Percentiles rank a stretch among this genome's conserved stretches.
Conservation (phyloP, 2,797 vertebrate genomes). For the Spea hammondii region DNA sequence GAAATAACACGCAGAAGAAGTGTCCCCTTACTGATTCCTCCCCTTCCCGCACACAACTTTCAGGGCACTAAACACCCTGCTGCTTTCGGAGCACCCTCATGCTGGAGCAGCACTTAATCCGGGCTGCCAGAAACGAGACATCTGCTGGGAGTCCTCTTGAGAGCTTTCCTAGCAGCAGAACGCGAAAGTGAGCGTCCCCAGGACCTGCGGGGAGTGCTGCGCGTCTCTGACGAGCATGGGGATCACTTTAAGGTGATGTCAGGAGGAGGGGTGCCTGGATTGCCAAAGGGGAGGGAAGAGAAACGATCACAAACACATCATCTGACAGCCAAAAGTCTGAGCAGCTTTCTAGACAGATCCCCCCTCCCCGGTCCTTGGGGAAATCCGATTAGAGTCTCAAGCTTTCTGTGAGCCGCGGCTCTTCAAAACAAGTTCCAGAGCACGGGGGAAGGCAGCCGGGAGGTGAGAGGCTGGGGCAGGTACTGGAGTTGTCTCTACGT, state of each 20-base stretch:
- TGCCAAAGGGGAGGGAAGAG: not conserved
- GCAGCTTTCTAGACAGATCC: conserved; percentile 19
- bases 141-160: not conserved
- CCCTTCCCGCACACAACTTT: conserved; percentile 29
- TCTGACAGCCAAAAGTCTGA: conserved; percentile 31
- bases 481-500: conserved; percentile 1
- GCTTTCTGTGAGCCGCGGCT: not conserved
- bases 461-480: not conserved
- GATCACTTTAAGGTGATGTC: conserved; percentile 2
- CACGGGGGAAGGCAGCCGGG: not conserved
- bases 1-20: not conserved
- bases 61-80: not conserved
- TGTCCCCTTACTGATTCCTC: not conserved
- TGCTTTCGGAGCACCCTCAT: not conserved
- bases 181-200: not conserved
- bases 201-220: conserved; percentile 25
- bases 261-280: conserved; percentile 10
- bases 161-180: not conserved
- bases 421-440: not conserved
- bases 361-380: not conserved
- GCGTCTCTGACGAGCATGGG: not conserved
- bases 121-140: not conserved
- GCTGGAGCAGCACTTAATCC: not conserved
- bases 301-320: conserved; percentile 7
- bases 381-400: conserved; percentile 41